Percentiles rank a stretch among this genome's conserved stretches.
These are phyloP conservation scores for Meriones psammophilus DNA, from an alignment of 2,797 vertebrate species.

Conservation along the genomic window DNA sequence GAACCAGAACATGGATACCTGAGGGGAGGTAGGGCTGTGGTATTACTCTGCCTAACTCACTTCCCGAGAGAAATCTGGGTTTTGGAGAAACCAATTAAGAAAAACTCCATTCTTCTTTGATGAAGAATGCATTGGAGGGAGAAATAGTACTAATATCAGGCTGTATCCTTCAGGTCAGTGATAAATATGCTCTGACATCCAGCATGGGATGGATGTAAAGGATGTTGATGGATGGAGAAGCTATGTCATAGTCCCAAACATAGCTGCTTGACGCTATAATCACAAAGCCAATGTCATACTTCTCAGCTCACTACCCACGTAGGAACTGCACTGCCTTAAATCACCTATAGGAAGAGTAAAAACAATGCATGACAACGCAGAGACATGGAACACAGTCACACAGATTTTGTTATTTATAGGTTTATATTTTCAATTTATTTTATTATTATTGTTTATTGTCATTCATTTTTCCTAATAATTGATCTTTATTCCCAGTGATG, in stretches of 20 bases:
- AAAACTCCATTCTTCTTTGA: neutral
- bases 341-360: neutral
- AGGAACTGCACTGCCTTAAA: neutral
- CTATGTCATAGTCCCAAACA: too few species aligned
- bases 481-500: neutral
- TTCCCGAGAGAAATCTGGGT: neutral
- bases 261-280: neutral
- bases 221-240: neutral
- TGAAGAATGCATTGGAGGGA: neutral
- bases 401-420: neutral
- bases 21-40: too few species aligned
- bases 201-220: neutral
- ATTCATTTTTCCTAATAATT: neutral
- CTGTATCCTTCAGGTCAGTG: neutral
- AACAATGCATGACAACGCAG: neutral
- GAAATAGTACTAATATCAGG: neutral
- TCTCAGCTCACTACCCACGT: neutral
- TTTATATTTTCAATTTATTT: neutral
- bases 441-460: neutral
- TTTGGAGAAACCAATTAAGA: neutral
- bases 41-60: neutral
- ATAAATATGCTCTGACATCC: neutral
- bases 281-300: neutral
- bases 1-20: too few species aligned
- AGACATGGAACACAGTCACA: too few species aligned